phyloP scores from a whole-genome alignment of 2,797 vertebrate genomes.

The Potorous gilbertii region DNA sequence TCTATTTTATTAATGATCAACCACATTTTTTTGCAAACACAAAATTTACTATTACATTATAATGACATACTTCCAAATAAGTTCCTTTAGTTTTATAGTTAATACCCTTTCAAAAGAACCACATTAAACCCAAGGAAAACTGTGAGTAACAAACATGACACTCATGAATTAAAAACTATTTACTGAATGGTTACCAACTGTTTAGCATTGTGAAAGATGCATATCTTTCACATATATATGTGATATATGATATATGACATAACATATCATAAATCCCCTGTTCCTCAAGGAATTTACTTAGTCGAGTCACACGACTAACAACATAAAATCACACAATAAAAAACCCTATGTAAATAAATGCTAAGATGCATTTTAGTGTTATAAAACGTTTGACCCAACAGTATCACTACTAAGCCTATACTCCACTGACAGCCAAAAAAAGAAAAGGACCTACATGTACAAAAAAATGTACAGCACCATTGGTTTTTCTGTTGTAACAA shows the following conservation, averaged over 20 bases:
- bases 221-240: not conserved
- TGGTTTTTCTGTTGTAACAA: not conserved
- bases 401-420: not conserved
- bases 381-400: not conserved
- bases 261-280: not conserved
- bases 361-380: not conserved
- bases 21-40: not conserved
- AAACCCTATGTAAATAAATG: not conserved
- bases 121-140: not conserved
- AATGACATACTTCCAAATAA: not conserved
- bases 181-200: not conserved
- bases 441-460: not conserved
- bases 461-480: not conserved
- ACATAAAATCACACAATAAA: not conserved
- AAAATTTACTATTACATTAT: not conserved
- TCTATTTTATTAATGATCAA: not conserved
- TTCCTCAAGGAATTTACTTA: not conserved
- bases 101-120: slow-evolving; percentile 24
- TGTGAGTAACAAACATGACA: not conserved
- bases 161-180: not conserved
- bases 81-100: not conserved
- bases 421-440: not conserved
- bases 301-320: slow-evolving; percentile 15
- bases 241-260: too few relatives aligned
- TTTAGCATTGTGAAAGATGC: not conserved